Evolutionary conservation across 2,888 invertebrate genomes (phyloP).

Genomic region (Watsonalla cultraria): DNA sequence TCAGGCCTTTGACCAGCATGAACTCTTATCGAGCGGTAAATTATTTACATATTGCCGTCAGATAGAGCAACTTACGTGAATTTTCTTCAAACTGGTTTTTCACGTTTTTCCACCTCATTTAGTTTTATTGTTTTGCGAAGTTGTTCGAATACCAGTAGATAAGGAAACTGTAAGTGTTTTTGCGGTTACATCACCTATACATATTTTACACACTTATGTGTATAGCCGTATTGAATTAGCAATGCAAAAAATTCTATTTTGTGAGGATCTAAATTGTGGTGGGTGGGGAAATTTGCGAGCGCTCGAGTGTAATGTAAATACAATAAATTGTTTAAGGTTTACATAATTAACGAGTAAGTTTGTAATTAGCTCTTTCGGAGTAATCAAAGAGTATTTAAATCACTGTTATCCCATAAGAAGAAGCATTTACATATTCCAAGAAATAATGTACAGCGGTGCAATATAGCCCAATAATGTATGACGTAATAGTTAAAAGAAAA

Average conservation of each 20-base stretch:
- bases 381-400: too few species aligned
- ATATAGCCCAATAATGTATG: neutral
- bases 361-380: too few species aligned
- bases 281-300: too few species aligned
- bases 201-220: too few species aligned
- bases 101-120: neutral
- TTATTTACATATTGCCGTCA: neutral
- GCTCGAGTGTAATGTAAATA: too few species aligned
- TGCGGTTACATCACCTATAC: neutral
- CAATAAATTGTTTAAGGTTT: too few species aligned
- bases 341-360: too few species aligned
- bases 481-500: neutral
- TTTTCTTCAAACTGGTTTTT: neutral
- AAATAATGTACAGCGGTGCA: neutral
- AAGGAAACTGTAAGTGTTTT: neutral
- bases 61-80: neutral
- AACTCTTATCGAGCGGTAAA: neutral
- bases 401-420: too few species aligned
- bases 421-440: too few species aligned
- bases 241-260: too few species aligned
- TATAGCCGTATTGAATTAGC: too few species aligned
- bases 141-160: neutral
- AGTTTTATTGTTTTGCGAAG: neutral
- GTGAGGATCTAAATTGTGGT: too few species aligned
- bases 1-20: neutral